These are phyloP conservation scores for Autographa pulchrina DNA, from an alignment of 2,888 invertebrate species.

Conservation along the genomic window DNA sequence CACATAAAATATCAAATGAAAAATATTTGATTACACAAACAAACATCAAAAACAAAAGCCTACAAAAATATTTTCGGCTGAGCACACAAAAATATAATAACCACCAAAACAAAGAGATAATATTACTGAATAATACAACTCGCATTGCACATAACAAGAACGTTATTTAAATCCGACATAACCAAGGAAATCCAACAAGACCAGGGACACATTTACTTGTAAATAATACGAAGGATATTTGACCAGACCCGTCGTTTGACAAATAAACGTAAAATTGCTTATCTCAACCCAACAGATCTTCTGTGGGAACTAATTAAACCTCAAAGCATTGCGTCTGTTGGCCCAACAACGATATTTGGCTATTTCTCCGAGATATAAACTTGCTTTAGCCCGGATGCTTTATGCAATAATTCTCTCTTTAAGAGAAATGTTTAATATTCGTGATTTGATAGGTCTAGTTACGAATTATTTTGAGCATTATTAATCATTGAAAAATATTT, in stretches of 20 bases:
- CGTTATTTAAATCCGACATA: constrained; percentile 13
- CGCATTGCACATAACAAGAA: constrained; percentile 18
- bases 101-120: neutral
- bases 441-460: neutral
- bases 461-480: neutral
- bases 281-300: constrained; percentile 56
- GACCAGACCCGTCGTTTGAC: constrained; percentile 44
- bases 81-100: neutral
- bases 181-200: constrained; percentile 27
- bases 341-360: constrained; percentile 16
- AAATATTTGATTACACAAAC: neutral
- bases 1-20: neutral
- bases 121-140: neutral
- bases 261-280: constrained; percentile 58
- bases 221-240: constrained; percentile 42
- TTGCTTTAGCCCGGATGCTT: constrained; percentile 9
- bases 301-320: constrained; percentile 51
- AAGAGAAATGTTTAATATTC: constrained; percentile 10
- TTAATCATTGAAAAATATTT: too few species aligned
- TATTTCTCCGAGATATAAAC: constrained; percentile 15
- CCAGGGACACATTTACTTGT: constrained; percentile 30
- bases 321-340: constrained; percentile 34
- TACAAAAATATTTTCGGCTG: neutral
- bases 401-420: constrained; percentile 22
- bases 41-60: neutral